Evolutionary conservation across 2,113 vertebrate genomes (phyloP).

Genomic region (Piaya cayana): DNA sequence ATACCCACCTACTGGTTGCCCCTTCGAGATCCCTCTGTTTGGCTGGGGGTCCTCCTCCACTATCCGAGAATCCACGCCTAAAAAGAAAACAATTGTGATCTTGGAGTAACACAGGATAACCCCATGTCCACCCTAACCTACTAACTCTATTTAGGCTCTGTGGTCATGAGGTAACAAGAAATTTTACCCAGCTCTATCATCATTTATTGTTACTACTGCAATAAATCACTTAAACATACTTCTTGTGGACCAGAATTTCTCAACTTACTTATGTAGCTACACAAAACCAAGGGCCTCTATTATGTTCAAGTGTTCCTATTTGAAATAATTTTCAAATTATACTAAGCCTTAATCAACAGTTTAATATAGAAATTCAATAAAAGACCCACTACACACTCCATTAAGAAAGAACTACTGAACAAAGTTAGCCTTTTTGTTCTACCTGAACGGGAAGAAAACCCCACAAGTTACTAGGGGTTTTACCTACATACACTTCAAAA

Average conservation of each 20-base stretch:
- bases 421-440: background rate
- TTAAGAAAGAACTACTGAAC: background rate
- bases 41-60: slow-evolving; percentile 94
- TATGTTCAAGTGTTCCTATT: background rate
- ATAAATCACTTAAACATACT: background rate
- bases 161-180: background rate
- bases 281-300: background rate
- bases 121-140: background rate
- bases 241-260: background rate
- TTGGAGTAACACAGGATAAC: background rate
- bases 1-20: slow-evolving; percentile 88
- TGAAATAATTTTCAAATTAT: background rate
- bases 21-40: slow-evolving; percentile 98
- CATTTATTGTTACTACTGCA: background rate
- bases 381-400: background rate
- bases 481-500: background rate
- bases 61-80: slow-evolving; percentile 98
- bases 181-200: background rate
- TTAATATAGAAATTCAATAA: background rate
- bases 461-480: background rate
- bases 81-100: background rate
- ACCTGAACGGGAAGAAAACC: rapidly evolving
- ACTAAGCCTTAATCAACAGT: background rate
- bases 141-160: background rate
- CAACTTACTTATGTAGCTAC: background rate